These are phyloP conservation scores for Oophaga sylvatica DNA, from an alignment of 2,797 vertebrate genomes.

Conservation along the genomic window DNA sequence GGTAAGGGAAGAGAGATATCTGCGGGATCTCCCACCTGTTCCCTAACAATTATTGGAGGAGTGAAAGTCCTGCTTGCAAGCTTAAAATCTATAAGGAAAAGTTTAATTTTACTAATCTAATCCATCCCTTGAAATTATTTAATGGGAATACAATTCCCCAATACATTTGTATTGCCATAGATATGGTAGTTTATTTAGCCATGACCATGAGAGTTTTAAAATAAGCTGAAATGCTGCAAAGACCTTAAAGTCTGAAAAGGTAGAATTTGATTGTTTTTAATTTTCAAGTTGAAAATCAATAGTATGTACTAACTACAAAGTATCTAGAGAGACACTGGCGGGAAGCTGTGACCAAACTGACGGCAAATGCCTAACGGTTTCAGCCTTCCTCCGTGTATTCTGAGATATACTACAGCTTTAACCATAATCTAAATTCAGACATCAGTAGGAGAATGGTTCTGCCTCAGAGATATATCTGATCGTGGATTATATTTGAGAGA, in stretches of 20 bases:
- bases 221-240: background rate
- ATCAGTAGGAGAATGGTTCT: constrained; percentile 5
- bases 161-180: background rate
- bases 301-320: background rate
- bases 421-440: constrained; percentile 1
- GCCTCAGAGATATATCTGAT: constrained; percentile 11
- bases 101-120: too few relatives aligned
- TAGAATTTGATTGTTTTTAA: constrained; percentile 2
- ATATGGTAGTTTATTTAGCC: background rate
- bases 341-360: background rate
- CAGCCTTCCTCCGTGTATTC: background rate
- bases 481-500: background rate
- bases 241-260: background rate
- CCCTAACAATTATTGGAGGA: too few relatives aligned
- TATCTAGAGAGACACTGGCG: background rate
- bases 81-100: too few relatives aligned
- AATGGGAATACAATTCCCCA: background rate
- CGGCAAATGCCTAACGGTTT: background rate
- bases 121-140: background rate
- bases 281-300: background rate
- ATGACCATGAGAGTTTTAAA: background rate
- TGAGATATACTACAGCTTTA: background rate
- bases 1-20: too few relatives aligned
- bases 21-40: too few relatives aligned
- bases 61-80: too few relatives aligned